phyloP scores from a whole-genome alignment of 2,888 invertebrate species.

The Tenthredo mesomela region DNA sequence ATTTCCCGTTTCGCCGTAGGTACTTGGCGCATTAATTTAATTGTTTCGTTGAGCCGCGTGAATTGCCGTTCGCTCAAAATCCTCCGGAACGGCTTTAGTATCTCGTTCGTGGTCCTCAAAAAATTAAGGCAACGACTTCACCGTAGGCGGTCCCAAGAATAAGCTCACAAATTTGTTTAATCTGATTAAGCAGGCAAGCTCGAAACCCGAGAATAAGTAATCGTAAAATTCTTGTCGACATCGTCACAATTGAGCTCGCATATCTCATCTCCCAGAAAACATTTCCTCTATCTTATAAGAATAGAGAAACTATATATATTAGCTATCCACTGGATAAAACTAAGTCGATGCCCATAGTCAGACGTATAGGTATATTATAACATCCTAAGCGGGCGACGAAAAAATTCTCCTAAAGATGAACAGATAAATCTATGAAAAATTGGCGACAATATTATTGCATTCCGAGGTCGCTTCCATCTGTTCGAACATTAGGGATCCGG shows the following conservation, averaged over 20 bases:
- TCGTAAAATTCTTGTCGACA: slow-evolving; percentile 48
- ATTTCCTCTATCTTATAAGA: not conserved
- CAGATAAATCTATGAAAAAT: not conserved
- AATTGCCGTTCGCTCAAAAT: slow-evolving; percentile 54
- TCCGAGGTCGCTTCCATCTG: slow-evolving; percentile 22
- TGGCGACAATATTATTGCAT: not conserved
- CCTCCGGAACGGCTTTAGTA: slow-evolving; percentile 47
- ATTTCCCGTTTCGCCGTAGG: slow-evolving; percentile 36
- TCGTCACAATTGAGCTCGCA: slow-evolving; percentile 9
- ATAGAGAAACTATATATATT: not conserved
- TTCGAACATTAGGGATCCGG: slow-evolving; percentile 11
- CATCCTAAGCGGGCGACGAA: not conserved
- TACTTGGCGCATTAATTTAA: slow-evolving; percentile 66
- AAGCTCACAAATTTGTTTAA: slow-evolving; percentile 42
- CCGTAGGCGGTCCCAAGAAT: slow-evolving; percentile 28
- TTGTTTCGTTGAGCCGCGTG: slow-evolving; percentile 60
- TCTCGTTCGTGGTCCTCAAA: slow-evolving; percentile 58
- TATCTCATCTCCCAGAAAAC: not conserved
- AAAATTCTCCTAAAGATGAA: not conserved
- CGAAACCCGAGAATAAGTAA: not conserved
- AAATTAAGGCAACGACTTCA: slow-evolving; percentile 56
- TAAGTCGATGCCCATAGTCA: not conserved
- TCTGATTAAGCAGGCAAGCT: slow-evolving; percentile 24
- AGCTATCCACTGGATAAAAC: not conserved
- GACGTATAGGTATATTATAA: not conserved